phyloP scores from a whole-genome alignment of 2,113 vertebrate species.

The Pangasianodon hypophthalmus region DNA sequence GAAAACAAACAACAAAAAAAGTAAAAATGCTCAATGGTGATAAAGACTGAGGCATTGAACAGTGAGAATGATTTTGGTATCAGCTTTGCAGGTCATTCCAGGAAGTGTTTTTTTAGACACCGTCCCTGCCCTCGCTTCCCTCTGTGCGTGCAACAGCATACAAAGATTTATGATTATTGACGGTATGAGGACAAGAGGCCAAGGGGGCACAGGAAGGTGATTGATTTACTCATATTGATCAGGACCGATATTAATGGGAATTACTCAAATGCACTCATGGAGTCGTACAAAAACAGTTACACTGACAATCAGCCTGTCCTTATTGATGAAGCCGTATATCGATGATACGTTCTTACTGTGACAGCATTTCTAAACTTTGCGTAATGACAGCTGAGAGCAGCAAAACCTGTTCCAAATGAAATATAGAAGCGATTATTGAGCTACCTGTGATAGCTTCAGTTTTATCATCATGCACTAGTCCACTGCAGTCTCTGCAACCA shows the following conservation, averaged over 20 bases:
- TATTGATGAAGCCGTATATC: not conserved
- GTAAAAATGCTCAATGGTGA: constrained; percentile 37
- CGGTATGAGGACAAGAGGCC: constrained; percentile 43
- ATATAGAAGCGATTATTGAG: not conserved
- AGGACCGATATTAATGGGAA: constrained; percentile 46
- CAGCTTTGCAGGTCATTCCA: constrained; percentile 29
- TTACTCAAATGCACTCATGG: constrained; percentile 47
- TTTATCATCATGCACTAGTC: not conserved
- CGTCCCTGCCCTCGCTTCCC: not conserved
- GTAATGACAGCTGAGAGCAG: not conserved
- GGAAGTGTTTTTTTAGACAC: not conserved
- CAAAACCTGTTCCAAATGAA: not conserved
- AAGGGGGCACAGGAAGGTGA: not conserved
- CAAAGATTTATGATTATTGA: constrained; percentile 49
- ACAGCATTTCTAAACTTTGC: not conserved
- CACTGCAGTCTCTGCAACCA: not conserved
- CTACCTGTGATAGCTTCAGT: not conserved
- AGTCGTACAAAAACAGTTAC: constrained; percentile 13
- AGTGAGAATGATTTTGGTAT: constrained; percentile 46
- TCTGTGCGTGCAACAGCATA: constrained; percentile 3
- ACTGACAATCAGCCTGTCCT: not conserved
- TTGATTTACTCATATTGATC: constrained; percentile 46
- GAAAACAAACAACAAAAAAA: constrained; percentile 50
- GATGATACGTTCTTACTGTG: not conserved
- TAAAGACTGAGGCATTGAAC: constrained; percentile 28